Evolutionary conservation across 2,888 invertebrate genomes (phyloP), one percentile per base, ranked within the genome.

Genomic region (Andrena hattorfiana): DNA sequence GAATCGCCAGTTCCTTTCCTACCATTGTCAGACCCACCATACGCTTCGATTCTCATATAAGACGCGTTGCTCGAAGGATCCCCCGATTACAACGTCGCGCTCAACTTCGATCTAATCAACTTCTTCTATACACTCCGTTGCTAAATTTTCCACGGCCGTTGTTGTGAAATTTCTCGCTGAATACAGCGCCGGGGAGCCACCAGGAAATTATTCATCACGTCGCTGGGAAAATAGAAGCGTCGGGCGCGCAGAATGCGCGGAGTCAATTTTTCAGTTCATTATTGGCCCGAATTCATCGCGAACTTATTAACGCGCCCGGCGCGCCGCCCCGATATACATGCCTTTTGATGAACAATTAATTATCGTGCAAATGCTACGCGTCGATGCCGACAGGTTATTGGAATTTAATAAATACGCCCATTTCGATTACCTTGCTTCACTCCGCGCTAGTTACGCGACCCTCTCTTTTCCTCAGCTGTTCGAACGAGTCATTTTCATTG

Each of bases 341-440:
- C 42, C 59, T 26, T 72, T 63, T 68, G 81, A 51, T 42, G 81
- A 81, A 80, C 68, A 81, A 72, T 80, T 81, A 80, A 81, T 72
- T 64, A 80, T 64, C 62, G 28, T 16, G 54, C 8, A 63, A 80
- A 49, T 42, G 49, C 10, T 26, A 23, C 56, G 72, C 30, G 23
- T 51, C 51, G 69, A 69, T 70, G 26, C n/a, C 23, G 67, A 63
- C 56, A 68, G 42, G 59, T 79, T 66, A 20, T 30, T 51, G 72
- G 68, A 80, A 81, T 80, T 80, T 81, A 80, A 68, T 73, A 80
- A 81, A 73, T 72, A 42, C 71, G 80, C 16, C 13, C 67, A 56
- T 23, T 63, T 32, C 13, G 13, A 68, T 54, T 20, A 16, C 26
- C 16, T 5, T 4, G n/a, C 26, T 7, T 49, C n/a, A 42, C 54